Conservation (phyloP, 2,113 vertebrate species). For the Cygnus atratus region DNA sequence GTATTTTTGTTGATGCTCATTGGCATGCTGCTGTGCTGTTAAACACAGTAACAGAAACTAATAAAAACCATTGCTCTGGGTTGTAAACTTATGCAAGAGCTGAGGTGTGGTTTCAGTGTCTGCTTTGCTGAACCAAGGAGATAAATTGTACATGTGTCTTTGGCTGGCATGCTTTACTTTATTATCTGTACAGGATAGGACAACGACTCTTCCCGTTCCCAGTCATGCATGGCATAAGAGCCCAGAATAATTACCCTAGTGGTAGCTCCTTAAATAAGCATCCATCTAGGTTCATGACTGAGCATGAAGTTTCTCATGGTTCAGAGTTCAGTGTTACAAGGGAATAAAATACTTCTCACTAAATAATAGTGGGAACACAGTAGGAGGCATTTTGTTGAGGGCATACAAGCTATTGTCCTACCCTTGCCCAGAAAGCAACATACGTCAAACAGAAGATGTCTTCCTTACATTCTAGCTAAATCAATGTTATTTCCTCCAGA, state of each 20-base stretch:
- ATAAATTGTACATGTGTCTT: background rate
- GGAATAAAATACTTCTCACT: slow-evolving; percentile 8
- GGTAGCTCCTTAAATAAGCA: background rate
- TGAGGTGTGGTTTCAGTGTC: background rate
- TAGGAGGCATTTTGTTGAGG: slow-evolving; percentile 22
- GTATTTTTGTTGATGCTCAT: background rate
- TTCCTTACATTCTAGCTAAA: slow-evolving; percentile 43
- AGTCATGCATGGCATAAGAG: background rate
- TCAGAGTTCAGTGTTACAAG: slow-evolving; percentile 17
- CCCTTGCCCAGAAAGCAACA: slow-evolving; percentile 30
- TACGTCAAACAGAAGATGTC: slow-evolving; percentile 26
- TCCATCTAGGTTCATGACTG: background rate
- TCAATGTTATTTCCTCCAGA: slow-evolving; percentile 47
- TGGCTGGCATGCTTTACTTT: background rate
- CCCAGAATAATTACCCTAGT: background rate
- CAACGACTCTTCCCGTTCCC: background rate
- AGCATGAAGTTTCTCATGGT: background rate
- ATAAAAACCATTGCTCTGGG: background rate
- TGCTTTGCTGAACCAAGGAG: background rate
- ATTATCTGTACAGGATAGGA: background rate
- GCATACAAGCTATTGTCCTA: slow-evolving; percentile 31
- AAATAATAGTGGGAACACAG: background rate
- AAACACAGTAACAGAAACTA: background rate
- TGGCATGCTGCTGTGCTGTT: background rate
- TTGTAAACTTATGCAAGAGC: background rate